These are phyloP conservation scores for Cryptocheilus praepositus DNA, from an alignment of 2,888 invertebrate species.

Conservation along the genomic window DNA sequence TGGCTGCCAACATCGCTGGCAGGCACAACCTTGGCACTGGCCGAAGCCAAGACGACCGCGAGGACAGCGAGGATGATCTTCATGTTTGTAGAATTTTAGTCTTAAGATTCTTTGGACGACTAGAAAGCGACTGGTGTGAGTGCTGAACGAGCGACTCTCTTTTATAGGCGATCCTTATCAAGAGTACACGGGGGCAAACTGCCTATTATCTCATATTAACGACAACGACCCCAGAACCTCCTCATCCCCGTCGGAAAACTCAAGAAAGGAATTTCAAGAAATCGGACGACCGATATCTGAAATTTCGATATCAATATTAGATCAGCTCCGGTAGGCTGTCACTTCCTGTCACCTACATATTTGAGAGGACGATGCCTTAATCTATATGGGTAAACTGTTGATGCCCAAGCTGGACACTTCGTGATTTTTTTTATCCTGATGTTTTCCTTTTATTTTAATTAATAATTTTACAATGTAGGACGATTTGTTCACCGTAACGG, in stretches of 20 bases:
- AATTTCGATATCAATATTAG: not conserved
- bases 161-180: conserved; percentile 68
- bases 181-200: conserved; percentile 58
- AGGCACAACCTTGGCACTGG: conserved; percentile 33
- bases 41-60: conserved; percentile 17
- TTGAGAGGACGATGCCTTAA: no score
- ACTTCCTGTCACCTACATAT: no score
- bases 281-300: not conserved
- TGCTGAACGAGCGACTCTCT: conserved; percentile 37
- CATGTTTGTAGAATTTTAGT: conserved; percentile 42
- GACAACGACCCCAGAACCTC: conserved; percentile 17
- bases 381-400: no score
- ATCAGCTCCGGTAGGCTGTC: no score
- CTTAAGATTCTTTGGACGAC: conserved; percentile 22
- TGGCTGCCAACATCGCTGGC: conserved; percentile 21
- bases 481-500: no score
- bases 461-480: no score
- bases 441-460: no score
- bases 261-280: not conserved
- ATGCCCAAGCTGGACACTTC: no score
- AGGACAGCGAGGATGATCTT: conserved; percentile 39
- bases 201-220: conserved; percentile 45
- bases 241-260: not conserved
- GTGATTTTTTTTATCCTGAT: no score
- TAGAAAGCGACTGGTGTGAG: conserved; percentile 57